A percentile compares a stretch with the other conserved stretches of the same genome.
phyloP scores from a whole-genome alignment of 2,113 vertebrate genomes.

The Lota lota region DNA sequence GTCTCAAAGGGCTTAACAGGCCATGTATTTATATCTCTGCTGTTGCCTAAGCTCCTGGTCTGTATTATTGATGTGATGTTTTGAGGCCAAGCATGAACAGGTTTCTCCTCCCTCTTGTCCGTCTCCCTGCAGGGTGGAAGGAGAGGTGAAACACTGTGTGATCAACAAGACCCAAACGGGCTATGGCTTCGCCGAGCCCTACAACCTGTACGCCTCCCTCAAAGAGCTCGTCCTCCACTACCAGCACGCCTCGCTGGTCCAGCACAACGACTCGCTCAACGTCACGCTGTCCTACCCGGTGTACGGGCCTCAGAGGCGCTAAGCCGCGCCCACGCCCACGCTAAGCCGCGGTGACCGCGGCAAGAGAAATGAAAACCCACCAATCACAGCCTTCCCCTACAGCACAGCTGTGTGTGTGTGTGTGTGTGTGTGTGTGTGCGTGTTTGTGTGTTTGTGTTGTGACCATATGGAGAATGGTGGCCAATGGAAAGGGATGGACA shows the following conservation, averaged over 20 bases:
- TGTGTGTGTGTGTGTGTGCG: background rate
- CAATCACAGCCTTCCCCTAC: background rate
- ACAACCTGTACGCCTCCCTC: constrained; percentile 94
- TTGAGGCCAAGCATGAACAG: too few relatives aligned
- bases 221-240: constrained; percentile 99
- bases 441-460: background rate
- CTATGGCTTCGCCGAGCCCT: constrained; percentile 95
- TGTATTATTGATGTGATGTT: too few relatives aligned
- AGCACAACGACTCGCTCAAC: constrained; percentile 99
- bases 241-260: constrained; percentile 96
- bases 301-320: constrained; percentile 93
- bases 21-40: too few relatives aligned
- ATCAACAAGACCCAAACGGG: constrained; percentile 96
- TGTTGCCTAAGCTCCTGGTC: too few relatives aligned
- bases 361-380: background rate
- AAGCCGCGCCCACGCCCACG: constrained; percentile 48
- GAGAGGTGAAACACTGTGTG: constrained; percentile 97
- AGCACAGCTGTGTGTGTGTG: background rate
- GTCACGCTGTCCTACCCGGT: constrained; percentile 97
- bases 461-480: background rate
- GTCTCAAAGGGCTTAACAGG: too few relatives aligned
- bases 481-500: too few relatives aligned
- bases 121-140: constrained; percentile 81
- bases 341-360: background rate
- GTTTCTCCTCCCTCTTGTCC: background rate